Evolutionary conservation across 2,113 vertebrate genomes (phyloP), one percentile per base, ranked within the genome.

Genomic region (Boulengeromyrus knoepffleri): DNA sequence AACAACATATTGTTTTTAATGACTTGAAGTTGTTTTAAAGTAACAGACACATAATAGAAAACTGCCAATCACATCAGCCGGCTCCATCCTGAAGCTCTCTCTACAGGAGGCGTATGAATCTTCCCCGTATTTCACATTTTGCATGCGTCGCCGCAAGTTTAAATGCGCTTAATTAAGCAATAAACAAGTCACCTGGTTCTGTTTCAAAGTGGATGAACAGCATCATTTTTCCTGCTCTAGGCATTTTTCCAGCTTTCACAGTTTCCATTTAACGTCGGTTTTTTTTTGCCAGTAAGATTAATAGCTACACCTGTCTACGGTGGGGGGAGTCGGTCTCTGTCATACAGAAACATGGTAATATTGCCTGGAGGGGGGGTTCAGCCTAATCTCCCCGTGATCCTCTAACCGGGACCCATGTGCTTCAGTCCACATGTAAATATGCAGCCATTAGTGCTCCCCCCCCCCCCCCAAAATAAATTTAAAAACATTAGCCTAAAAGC

Each of bases 141-240:
- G 36, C 74, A 42, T 42, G 74, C 5, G 6, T 77, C 31, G 3
- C 31, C 13, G 27, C 10, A 77, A 77, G 70, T 77, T 77, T 77
- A 77, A 77, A 77, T 77, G 74, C 36, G 36, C 74, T 42, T 80
- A 80, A 80, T 80, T 80, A 80, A 80, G 74, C 74, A 80, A 36
- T 80, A 80, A 80, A 80, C 17, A 80, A 80, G 74, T 80, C 36
- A 39, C 15, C 74, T 80, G 74, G 36, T 80, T 80, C 31, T 80
- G 36, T 80, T 80, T 80, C 36, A 42, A 42, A 80, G 36, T 77
- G 31, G 70, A 39, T 77, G 21, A 84, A 46, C 52, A 24, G n/a
- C 17, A 88, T 42, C 39, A 45, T 21, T 88, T 10, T 24, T 36
- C 31, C 85, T 46, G 53, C 50, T 39, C 49, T 42, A 42, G 50